These are phyloP conservation scores for Ferrisia virgata DNA, from an alignment of 2,888 invertebrate species.

Conservation along the genomic window DNA sequence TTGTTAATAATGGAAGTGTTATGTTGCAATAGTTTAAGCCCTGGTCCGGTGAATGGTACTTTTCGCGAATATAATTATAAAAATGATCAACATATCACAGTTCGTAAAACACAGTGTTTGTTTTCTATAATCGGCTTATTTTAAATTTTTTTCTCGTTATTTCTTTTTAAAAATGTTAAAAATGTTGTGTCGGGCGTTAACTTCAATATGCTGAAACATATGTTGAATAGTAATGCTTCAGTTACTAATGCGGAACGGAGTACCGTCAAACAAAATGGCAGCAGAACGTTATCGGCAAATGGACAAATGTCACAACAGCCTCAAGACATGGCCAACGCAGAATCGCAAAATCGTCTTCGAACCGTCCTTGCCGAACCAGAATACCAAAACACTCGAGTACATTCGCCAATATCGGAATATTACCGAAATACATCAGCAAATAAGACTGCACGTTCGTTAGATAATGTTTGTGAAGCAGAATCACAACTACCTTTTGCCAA, in stretches of 20 bases:
- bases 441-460: constrained; percentile 19
- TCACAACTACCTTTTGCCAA: background rate
- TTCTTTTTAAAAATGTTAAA: background rate
- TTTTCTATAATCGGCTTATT: background rate
- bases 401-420: constrained; percentile 7
- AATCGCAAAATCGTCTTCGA: constrained; percentile 17
- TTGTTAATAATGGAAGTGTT: constrained; percentile 50
- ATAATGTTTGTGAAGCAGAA: constrained; percentile 32
- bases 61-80: background rate
- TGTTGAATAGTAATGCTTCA: constrained; percentile 27
- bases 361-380: constrained; percentile 1
- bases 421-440: background rate
- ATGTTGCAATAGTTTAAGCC: constrained; percentile 53
- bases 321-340: background rate
- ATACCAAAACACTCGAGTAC: background rate
- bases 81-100: background rate
- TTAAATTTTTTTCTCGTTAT: background rate
- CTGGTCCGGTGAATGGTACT: constrained; percentile 46
- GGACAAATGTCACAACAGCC: background rate
- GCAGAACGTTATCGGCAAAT: background rate
- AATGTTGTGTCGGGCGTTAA: background rate
- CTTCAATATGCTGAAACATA: constrained; percentile 41
- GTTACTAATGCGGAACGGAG: background rate
- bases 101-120: background rate
- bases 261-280: constrained; percentile 4